Evolutionary conservation across 2,797 vertebrate genomes (phyloP).

Genomic region (Parotocinclus haroldoi): DNA sequence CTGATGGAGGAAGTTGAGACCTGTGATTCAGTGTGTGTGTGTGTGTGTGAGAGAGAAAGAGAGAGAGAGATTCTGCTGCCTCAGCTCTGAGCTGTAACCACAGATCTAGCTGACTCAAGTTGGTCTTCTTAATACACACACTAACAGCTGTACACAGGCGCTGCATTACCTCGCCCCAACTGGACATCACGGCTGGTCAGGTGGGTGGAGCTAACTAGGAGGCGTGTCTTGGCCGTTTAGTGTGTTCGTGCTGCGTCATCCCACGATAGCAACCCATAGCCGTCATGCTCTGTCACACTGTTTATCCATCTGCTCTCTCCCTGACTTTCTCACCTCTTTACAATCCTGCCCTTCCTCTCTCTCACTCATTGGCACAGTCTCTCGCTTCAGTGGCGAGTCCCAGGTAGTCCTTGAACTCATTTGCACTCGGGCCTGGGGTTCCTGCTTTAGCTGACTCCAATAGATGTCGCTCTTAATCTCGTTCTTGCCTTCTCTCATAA

Average conservation of each 20-base stretch:
- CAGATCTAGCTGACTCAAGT: conserved; percentile 53
- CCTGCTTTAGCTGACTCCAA: conserved; percentile 35
- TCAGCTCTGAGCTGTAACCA: conserved; percentile 35
- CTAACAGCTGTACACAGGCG: conserved; percentile 49
- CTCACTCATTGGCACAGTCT: conserved; percentile 31
- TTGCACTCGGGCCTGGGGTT: conserved; percentile 65
- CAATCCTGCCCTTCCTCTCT: conserved; percentile 4
- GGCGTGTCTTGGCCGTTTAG: conserved; percentile 1
- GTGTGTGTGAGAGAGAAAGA: conserved; percentile 37
- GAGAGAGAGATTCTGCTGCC: conserved; percentile 30
- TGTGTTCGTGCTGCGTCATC: conserved; percentile 16
- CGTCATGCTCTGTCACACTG: conserved; percentile 22
- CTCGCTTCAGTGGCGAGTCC: conserved; percentile 46
- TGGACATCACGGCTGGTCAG: not conserved
- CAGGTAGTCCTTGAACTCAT: conserved; percentile 62
- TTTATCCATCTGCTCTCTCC: conserved; percentile 48
- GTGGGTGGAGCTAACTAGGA: not conserved
- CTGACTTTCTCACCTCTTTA: conserved; percentile 48
- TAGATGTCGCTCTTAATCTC: not conserved
- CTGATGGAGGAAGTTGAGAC: conserved; percentile 59
- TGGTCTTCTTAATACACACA: conserved; percentile 21
- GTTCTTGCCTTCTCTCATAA: conserved; percentile 7
- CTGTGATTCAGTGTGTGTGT: conserved; percentile 38
- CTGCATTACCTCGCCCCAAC: conserved; percentile 20
- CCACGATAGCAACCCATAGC: conserved; percentile 10